These are phyloP conservation scores for Rhysida immarginata DNA, from an alignment of 1,140 invertebrate genomes.

Conservation along the genomic window DNA sequence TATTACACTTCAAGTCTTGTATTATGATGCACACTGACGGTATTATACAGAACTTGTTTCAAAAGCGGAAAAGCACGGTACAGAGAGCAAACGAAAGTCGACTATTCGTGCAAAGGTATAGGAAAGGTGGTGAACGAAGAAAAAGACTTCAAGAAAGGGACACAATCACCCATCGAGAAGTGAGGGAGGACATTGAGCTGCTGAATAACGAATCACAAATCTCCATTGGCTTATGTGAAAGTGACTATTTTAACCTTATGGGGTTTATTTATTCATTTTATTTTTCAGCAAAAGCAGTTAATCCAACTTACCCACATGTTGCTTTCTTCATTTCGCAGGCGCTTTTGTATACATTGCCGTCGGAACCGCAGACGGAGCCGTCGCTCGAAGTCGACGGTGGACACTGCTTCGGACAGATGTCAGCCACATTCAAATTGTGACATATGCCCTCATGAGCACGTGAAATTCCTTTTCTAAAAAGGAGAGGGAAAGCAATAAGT, in stretches of 20 bases:
- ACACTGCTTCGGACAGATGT: constrained; percentile 50
- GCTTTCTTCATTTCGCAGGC: constrained; percentile 67
- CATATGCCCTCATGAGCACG: constrained; percentile 72
- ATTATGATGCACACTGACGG: too few species aligned
- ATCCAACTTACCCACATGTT: constrained; percentile 47
- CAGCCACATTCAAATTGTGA: constrained; percentile 42
- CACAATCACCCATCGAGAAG: neutral
- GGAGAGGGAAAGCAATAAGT: too few species aligned
- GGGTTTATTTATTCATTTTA: too few species aligned
- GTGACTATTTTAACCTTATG: neutral
- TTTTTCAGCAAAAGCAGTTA: neutral
- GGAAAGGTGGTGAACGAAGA: too few species aligned
- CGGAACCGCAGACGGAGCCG: constrained; percentile 67
- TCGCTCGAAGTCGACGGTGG: constrained; percentile 32
- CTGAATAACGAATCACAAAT: neutral
- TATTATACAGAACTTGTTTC: too few species aligned
- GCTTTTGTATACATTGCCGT: constrained; percentile 81
- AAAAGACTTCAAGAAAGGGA: too few species aligned
- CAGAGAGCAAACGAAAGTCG: too few species aligned
- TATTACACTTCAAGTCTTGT: too few species aligned
- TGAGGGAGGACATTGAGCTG: neutral
- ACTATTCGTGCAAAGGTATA: too few species aligned
- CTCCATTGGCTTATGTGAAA: too few species aligned
- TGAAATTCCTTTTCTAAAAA: constrained; percentile 57
- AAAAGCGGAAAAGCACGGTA: too few species aligned